Conservation (phyloP, 2,113 vertebrate genomes). For the Coptodon rendalli region DNA sequence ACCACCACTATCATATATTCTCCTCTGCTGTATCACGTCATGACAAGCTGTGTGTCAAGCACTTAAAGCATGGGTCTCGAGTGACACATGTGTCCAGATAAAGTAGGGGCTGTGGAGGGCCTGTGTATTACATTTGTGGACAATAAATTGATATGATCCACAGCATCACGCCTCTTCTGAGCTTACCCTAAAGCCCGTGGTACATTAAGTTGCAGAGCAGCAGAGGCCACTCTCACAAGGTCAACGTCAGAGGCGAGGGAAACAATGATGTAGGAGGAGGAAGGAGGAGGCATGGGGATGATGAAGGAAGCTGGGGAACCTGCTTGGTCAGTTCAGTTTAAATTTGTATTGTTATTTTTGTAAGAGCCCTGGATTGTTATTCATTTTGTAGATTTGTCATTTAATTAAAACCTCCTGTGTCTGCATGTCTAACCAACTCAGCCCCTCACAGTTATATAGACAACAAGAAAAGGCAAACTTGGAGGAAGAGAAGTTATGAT, state of each 20-base stretch:
- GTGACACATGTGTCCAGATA: conserved; percentile 21
- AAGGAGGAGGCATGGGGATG: neutral
- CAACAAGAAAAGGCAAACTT: neutral
- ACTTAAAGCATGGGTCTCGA: conserved; percentile 16
- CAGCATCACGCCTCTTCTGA: neutral
- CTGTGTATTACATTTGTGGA: neutral
- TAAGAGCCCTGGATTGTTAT: neutral
- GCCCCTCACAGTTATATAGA: neutral
- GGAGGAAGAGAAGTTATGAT: neutral
- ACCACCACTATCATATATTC: neutral
- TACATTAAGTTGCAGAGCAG: conserved; percentile 43
- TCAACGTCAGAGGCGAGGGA: conserved; percentile 15
- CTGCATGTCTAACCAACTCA: fast-evolving
- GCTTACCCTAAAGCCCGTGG: neutral
- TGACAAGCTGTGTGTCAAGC: conserved; percentile 18
- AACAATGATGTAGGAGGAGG: neutral
- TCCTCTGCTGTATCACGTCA: conserved; percentile 1
- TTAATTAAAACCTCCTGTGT: neutral
- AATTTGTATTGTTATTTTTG: neutral
- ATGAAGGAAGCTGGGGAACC: neutral
- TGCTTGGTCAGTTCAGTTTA: neutral
- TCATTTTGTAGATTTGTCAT: neutral
- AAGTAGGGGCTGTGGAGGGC: neutral
- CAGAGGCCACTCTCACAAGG: conserved; percentile 30
- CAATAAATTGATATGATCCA: conserved; percentile 41